A percentile compares a stretch with the other conserved stretches of the same genome.
phyloP scores from a whole-genome alignment of 2,888 invertebrate genomes.

The Lasioglossum malachurum region DNA sequence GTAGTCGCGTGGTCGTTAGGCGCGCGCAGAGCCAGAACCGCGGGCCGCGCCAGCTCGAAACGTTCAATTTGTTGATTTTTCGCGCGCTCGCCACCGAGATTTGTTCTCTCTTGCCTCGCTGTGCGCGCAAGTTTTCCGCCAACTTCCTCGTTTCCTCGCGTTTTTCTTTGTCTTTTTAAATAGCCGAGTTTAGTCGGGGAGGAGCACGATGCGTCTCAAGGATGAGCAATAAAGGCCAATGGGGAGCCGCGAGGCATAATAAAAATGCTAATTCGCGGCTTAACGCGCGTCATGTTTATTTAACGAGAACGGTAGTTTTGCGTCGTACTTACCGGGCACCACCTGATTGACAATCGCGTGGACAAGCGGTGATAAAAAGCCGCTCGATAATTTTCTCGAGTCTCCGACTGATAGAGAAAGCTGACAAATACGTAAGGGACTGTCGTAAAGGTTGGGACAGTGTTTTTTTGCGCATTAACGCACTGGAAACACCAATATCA shows the following conservation, averaged over 20 bases:
- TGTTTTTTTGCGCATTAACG: too few species aligned
- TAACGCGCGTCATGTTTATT: conserved; percentile 58
- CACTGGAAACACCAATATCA: too few species aligned
- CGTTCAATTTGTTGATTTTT: conserved; percentile 12
- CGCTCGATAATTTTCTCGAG: neutral
- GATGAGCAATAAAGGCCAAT: conserved; percentile 41
- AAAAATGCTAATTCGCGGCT: conserved; percentile 57
- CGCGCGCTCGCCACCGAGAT: neutral
- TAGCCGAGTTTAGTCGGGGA: conserved; percentile 37
- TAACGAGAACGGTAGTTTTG: conserved; percentile 52
- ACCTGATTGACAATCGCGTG: neutral
- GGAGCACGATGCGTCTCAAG: conserved; percentile 40
- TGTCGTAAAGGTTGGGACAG: too few species aligned
- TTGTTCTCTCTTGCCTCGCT: neutral
- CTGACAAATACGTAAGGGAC: neutral
- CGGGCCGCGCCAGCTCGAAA: neutral
- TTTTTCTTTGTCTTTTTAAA: conserved; percentile 18
- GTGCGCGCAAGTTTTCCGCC: neutral
- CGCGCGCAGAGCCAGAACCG: conserved; percentile 18
- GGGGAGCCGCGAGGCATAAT: conserved; percentile 46
- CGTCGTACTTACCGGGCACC: conserved; percentile 5
- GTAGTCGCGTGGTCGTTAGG: conserved; percentile 26
- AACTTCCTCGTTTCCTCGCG: neutral
- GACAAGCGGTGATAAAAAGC: neutral
- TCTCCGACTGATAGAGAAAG: neutral